These are phyloP conservation scores for Rhinichthys klamathensis DNA, from an alignment of 2,113 vertebrate genomes.

Conservation along the genomic window DNA sequence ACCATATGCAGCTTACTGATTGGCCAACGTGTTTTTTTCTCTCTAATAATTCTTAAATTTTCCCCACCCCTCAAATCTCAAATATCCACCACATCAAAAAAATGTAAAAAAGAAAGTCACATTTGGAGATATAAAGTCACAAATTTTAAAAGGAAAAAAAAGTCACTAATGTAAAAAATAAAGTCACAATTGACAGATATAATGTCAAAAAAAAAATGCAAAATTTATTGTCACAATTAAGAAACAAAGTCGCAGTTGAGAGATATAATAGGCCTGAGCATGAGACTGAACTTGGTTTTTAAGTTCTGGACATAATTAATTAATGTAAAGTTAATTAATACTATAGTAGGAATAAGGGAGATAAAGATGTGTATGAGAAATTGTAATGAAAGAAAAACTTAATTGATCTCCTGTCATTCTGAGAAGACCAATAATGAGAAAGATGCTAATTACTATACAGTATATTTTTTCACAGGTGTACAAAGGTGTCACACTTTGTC, in stretches of 20 bases:
- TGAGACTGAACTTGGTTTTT: neutral
- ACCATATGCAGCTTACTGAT: neutral
- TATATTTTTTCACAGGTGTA: neutral
- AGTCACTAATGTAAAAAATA: neutral
- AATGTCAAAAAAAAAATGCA: neutral
- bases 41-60: neutral
- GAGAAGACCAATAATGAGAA: constrained; percentile 7
- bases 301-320: neutral
- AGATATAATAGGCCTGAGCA: neutral
- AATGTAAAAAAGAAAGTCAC: neutral
- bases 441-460: neutral
- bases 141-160: neutral
- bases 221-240: neutral
- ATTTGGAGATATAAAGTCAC: too few species aligned
- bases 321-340: neutral
- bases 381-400: neutral
- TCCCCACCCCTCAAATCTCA: too few species aligned
- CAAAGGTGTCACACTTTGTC: neutral
- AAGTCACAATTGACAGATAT: neutral
- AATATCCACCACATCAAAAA: neutral
- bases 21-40: neutral
- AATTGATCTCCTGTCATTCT: neutral
- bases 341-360: neutral
- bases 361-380: neutral
- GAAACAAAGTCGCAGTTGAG: neutral